Evolutionary conservation across 2,888 invertebrate species (phyloP).

Genomic region (Selenia dentaria): DNA sequence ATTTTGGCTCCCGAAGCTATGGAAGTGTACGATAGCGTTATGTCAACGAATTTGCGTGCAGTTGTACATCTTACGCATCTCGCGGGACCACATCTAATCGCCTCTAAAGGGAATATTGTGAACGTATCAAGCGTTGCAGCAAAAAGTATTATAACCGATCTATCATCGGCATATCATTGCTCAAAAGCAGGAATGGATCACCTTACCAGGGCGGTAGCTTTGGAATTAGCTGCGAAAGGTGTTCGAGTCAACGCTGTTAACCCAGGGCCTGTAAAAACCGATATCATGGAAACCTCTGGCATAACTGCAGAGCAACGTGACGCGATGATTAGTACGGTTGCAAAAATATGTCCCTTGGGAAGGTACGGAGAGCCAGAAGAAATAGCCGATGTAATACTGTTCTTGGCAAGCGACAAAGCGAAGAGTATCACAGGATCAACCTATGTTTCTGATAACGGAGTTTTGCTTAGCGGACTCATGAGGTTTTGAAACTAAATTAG

Average conservation of each 20-base stretch:
- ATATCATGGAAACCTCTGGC: constrained; percentile 59
- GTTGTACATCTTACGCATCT: constrained; percentile 24
- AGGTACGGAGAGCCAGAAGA: constrained; percentile 27
- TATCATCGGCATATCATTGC: constrained; percentile 81
- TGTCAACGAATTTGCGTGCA: constrained; percentile 27
- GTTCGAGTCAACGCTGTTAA: constrained; percentile 88
- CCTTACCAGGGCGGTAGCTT: constrained; percentile 88
- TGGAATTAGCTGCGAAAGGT: constrained; percentile 81
- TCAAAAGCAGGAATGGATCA: constrained; percentile 90
- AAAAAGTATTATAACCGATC: constrained; percentile 18
- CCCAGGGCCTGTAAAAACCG: constrained; percentile 86
- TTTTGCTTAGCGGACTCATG: constrained; percentile 9
- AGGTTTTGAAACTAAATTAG: too few species aligned
- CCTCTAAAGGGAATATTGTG: constrained; percentile 32
- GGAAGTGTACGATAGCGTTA: constrained; percentile 22
- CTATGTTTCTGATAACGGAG: constrained; percentile 22
- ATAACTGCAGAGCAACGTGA: constrained; percentile 13
- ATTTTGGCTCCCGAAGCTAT: constrained; percentile 16
- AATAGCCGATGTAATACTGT: constrained; percentile 32
- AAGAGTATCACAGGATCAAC: background rate
- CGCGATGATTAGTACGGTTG: background rate
- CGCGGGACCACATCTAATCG: constrained; percentile 25
- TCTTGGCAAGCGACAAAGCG: constrained; percentile 11
- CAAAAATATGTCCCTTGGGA: constrained; percentile 14
- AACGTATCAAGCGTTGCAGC: constrained; percentile 32